Evolutionary conservation across 2,888 invertebrate genomes (phyloP).

Genomic region (Lomographa bimaculata): DNA sequence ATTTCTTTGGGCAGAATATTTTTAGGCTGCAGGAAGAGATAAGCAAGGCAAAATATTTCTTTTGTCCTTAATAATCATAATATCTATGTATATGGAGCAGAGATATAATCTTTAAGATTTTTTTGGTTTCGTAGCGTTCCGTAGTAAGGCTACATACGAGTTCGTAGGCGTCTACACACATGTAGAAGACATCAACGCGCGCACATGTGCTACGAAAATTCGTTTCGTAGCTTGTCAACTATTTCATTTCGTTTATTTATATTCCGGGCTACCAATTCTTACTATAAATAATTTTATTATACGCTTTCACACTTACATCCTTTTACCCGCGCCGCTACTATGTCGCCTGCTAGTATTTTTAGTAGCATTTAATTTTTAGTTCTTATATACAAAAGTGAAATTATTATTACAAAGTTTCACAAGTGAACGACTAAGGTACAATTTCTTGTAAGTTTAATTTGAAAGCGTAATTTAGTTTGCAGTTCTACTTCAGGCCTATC

Average conservation of each 20-base stretch:
- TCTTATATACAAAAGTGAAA: slow-evolving; percentile 1
- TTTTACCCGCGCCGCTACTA: too few relatives aligned
- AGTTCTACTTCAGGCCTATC: slow-evolving; percentile 42
- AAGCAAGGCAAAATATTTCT: background rate
- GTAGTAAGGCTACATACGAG: slow-evolving; percentile 41
- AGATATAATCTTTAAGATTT: background rate
- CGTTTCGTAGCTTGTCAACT: too few relatives aligned
- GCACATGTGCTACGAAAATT: slow-evolving; percentile 41
- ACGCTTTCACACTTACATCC: too few relatives aligned
- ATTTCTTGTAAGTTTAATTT: slow-evolving; percentile 29
- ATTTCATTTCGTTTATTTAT: too few relatives aligned
- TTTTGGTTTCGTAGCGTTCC: slow-evolving; percentile 27
- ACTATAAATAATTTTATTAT: too few relatives aligned
- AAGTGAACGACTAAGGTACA: slow-evolving; percentile 11
- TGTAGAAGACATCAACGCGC: slow-evolving; percentile 44
- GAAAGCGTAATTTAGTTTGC: slow-evolving; percentile 49
- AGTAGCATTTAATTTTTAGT: slow-evolving; percentile 1
- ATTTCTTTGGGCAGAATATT: slow-evolving; percentile 23
- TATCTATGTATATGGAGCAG: background rate
- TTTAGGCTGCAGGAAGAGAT: slow-evolving; percentile 8
- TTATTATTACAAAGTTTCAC: slow-evolving; percentile 11
- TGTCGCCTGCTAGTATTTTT: too few relatives aligned
- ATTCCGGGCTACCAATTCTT: too few relatives aligned
- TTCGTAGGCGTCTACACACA: slow-evolving; percentile 40
- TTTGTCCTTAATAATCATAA: background rate